Base-by-base conservation (phyloP, 2,113 vertebrate genomes). In the Phaethon lepturus region DNA sequence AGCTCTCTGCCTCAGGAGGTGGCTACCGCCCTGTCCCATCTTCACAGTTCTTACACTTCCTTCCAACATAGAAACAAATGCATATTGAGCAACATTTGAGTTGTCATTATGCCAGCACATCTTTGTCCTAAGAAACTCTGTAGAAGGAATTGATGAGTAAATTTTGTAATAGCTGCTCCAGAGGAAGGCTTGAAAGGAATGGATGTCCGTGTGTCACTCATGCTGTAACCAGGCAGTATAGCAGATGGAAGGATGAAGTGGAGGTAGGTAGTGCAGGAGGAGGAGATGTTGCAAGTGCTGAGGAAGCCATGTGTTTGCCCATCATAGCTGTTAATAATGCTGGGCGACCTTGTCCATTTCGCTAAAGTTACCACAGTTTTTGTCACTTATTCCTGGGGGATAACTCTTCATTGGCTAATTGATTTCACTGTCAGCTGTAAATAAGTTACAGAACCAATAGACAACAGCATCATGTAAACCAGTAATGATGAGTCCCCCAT, bases 401-500 rank as follows among this genome's bases (percentile, higher is more conserved):
- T 67, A 78, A 95, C 50, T 73, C 38, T 86, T 92, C 35, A 91
- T 8, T 91, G 91, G 62, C 16, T 95, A 94, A 89, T 73, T 86
- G 52, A 69, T 96, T 44, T 95, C 68, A 77, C 44, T 77, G 64
- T 62, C 86, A 95, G 29, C 40, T 75, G 28, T 74, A 95, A 96
- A 85, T 67, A 66, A 81, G 40, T 95, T 67, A 31, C 26, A 81
- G 9, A 69, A 45, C 14, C 33, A 66, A 63, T 72, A 96, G 28
- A 77, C 24, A 91, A 66, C 67, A 93, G 55, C 35, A 63, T 56
- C 53, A 76, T 63, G 35, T 69, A 88, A 95, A 89, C 33, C 92
- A 97, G 49, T 55, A 87, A 93, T 5, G 24, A 75, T 85, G 93
- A 87, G 71, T 79, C 85, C 90, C 91, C 53, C 26, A 93, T 86